Conservation (phyloP, 2,113 vertebrate species). For the Panurus biarmicus region DNA sequence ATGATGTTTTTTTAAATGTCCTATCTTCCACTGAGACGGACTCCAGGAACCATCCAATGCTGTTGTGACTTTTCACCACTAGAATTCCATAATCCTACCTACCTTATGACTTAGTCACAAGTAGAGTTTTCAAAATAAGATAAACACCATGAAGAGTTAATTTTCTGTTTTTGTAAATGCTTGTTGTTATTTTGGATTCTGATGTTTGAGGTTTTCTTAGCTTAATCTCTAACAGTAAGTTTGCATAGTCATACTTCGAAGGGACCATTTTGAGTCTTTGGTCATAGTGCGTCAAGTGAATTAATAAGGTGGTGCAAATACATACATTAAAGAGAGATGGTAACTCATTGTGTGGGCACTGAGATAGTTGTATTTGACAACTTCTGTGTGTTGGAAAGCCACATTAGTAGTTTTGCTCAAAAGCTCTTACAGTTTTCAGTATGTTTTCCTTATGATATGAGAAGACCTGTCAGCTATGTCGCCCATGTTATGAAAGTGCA, state of each 20-base stretch:
- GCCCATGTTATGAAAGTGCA: background rate
- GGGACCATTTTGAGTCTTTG: background rate
- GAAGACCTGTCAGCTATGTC: background rate
- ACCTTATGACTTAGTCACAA: background rate
- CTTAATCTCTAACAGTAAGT: background rate
- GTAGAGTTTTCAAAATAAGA: background rate
- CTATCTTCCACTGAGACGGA: background rate
- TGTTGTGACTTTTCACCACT: background rate
- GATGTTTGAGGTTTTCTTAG: background rate
- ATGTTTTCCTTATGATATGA: background rate
- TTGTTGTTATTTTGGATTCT: background rate
- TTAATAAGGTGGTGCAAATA: background rate
- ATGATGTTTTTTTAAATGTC: background rate
- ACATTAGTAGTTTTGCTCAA: background rate
- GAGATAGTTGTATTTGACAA: background rate
- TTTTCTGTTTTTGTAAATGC: background rate
- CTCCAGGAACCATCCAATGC: background rate
- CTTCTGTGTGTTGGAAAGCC: background rate
- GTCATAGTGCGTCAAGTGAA: background rate
- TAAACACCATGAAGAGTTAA: background rate
- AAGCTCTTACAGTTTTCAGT: background rate
- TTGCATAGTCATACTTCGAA: background rate
- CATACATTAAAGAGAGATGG: background rate
- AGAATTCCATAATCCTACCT: background rate
- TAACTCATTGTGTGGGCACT: background rate